A percentile compares a stretch with the other conserved stretches of the same genome.
Conservation (phyloP, 1,140 invertebrate species). For the Brachionus rubens region DNA sequence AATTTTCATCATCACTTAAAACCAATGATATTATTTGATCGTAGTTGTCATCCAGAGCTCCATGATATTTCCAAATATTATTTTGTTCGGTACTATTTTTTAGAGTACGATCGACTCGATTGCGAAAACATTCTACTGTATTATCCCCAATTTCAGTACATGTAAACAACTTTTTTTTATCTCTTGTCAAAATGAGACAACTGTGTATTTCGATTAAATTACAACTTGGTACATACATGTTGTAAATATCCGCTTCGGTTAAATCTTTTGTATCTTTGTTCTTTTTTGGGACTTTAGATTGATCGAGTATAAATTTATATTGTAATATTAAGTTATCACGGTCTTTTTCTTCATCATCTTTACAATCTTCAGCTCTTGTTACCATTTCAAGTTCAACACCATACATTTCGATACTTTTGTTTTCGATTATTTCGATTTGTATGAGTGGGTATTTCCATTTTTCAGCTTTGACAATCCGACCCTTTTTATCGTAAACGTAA, state of each 20-base stretch:
- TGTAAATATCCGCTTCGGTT: neutral
- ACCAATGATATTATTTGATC: constrained; percentile 73
- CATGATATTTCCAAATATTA: constrained; percentile 56
- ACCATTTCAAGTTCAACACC: constrained; percentile 45
- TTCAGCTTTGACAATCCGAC: neutral
- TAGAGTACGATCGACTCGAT: neutral
- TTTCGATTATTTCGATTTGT: constrained; percentile 38
- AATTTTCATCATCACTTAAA: constrained; percentile 73
- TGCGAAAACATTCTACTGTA: constrained; percentile 37
- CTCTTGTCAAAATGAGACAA: constrained; percentile 67
- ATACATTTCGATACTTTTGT: constrained; percentile 27
- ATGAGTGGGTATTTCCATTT: constrained; percentile 36
- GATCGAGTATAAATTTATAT: constrained; percentile 29
- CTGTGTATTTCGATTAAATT: constrained; percentile 62
- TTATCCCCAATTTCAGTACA: constrained; percentile 58
- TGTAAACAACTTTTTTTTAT: constrained; percentile 65
- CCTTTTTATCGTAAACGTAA: constrained; percentile 32
- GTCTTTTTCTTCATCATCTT: constrained; percentile 42
- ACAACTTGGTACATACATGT: neutral
- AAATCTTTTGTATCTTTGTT: neutral
- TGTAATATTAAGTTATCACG: constrained; percentile 33
- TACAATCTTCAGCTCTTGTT: constrained; percentile 27
- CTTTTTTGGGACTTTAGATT: constrained; percentile 17
- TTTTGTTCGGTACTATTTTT: neutral
- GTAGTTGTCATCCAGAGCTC: constrained; percentile 59